Evolutionary conservation across 2,113 vertebrate genomes (phyloP), one percentile per base, ranked within the genome.

Genomic region (Rhinogobius similis): DNA sequence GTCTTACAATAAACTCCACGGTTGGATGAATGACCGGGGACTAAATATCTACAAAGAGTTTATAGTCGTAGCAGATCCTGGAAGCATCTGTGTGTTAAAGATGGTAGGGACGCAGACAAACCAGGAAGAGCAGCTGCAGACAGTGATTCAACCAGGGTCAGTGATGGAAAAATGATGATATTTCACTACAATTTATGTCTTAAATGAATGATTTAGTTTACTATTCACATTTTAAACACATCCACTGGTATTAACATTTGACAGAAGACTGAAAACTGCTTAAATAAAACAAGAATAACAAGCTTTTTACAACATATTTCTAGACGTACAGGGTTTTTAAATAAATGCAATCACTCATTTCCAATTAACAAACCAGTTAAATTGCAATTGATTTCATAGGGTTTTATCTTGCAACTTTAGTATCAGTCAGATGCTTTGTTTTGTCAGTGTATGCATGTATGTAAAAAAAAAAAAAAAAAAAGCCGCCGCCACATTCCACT

Each of bases 401-500:
- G 6, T 16, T 44, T n/a, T n/a, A n/a, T n/a, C 13, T 48, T 48
- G 6, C 44, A 48, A 16, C 14, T 46, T 18, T 41, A 13, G 16
- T 46, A 44, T 46, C 5, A 46, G 20, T 2, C 20, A 9, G 20
- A 6, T 43, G 12, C 1, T 46, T 46, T 18, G 64, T 41, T 69
- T 53, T 20, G 14, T 74, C n/a, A 66, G 21, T 27, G 72, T 20
- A 50, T 72, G 68, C 59, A 68, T 69, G 66, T 65, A 2, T 2
- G 13, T 16, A 65, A 26, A 73, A 39, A 32, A 83, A 70, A 87
- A 87, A 83, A 71, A 43, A 29, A 83, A 70, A 86, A 87, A 83
- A 64, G 78, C 72, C 86, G 67, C 73, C 75, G 72, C 80, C 92
- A 90, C 87, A 82, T 89, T 93, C 92, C 94, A 94, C 96, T 98